phyloP scores from a whole-genome alignment of 2,113 vertebrate species.

The Osmerus eperlanus region DNA sequence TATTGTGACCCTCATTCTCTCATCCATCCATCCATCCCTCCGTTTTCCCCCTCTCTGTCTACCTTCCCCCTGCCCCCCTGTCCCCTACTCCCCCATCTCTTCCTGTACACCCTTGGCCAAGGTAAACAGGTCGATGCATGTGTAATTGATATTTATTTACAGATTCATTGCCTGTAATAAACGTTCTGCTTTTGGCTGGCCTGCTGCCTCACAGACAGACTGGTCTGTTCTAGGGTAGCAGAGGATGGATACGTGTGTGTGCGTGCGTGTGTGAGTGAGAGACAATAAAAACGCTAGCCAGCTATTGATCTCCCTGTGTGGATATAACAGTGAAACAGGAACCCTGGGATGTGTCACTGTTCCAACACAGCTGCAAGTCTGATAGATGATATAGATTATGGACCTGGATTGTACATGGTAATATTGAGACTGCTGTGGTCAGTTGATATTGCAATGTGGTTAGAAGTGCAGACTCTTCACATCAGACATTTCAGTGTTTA shows the following conservation, averaged over 20 bases:
- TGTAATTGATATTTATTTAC: conserved; percentile 54
- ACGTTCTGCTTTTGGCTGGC: conserved; percentile 39
- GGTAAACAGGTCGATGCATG: conserved; percentile 36
- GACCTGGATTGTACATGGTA: neutral
- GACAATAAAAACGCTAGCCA: conserved; percentile 12
- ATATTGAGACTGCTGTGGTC: neutral
- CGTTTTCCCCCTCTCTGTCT: neutral
- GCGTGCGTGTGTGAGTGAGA: neutral
- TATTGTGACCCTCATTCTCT: too few species aligned
- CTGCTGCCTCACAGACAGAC: conserved; percentile 24
- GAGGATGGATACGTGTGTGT: too few species aligned
- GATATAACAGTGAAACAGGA: too few species aligned
- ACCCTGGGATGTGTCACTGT: too few species aligned
- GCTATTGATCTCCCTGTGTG: neutral
- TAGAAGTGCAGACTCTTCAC: too few species aligned
- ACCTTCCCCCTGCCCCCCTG: neutral
- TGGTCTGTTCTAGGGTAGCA: neutral
- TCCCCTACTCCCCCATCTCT: neutral
- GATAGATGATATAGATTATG: too few species aligned
- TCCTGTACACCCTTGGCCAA: conserved; percentile 27
- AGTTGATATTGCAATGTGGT: neutral
- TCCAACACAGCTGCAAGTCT: too few species aligned
- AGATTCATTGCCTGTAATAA: conserved; percentile 47
- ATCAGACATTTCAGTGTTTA: too few species aligned
- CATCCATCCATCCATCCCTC: neutral